These are phyloP conservation scores for Tubulanus polymorphus DNA, from an alignment of 2,888 invertebrate species.

Conservation along the genomic window DNA sequence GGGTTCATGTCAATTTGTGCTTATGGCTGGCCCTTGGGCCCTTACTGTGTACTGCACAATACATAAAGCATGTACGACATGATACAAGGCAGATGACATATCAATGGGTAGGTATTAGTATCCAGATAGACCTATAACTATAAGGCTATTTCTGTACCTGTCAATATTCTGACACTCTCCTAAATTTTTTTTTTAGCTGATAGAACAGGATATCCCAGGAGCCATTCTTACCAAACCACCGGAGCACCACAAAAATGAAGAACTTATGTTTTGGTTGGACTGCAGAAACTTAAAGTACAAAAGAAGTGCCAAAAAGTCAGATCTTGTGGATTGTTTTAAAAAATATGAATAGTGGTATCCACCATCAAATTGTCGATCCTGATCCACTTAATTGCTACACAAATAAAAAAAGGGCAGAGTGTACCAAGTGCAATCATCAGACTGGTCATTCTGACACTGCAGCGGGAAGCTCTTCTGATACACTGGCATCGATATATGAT, in stretches of 20 bases:
- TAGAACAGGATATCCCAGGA: background rate
- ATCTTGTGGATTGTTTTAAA: background rate
- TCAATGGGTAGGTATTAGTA: too few relatives aligned
- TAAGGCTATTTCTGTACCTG: too few relatives aligned
- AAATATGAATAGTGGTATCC: too few relatives aligned
- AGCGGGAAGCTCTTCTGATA: background rate
- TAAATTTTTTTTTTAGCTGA: slow-evolving; percentile 2
- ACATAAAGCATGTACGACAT: too few relatives aligned
- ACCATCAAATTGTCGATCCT: background rate
- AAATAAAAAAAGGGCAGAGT: background rate
- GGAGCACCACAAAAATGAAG: background rate
- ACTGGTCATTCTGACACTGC: background rate
- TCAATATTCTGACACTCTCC: too few relatives aligned
- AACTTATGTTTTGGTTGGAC: background rate
- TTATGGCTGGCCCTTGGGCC: too few relatives aligned
- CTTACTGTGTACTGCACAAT: too few relatives aligned
- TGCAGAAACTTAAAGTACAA: background rate
- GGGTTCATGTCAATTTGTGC: too few relatives aligned
- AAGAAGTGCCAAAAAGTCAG: background rate
- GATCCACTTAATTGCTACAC: background rate
- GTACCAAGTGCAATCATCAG: background rate
- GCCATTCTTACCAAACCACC: background rate
- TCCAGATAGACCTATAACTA: too few relatives aligned
- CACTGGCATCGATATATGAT: too few relatives aligned
- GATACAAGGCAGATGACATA: too few relatives aligned